phyloP scores from a whole-genome alignment of 2,113 vertebrate species.

The Silurus asotus region DNA sequence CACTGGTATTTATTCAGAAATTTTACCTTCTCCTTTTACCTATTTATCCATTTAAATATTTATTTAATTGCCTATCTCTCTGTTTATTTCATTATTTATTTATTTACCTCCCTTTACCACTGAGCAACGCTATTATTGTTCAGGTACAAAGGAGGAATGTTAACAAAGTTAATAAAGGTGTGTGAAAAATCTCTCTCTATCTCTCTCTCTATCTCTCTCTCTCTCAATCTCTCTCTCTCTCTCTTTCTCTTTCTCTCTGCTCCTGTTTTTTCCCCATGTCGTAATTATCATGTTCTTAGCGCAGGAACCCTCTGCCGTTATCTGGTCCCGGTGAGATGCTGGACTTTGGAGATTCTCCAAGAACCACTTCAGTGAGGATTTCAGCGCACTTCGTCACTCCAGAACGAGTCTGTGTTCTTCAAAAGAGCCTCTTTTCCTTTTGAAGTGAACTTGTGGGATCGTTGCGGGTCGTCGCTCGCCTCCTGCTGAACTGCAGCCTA shows the following conservation, averaged over 20 bases:
- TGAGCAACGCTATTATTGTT: too few species aligned
- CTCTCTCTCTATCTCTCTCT: too few species aligned
- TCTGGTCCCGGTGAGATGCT: constrained; percentile 60
- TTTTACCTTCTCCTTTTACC: too few species aligned
- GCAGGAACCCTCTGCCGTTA: constrained; percentile 49
- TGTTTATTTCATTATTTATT: too few species aligned
- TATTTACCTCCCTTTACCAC: too few species aligned
- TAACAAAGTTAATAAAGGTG: too few species aligned
- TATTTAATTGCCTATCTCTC: too few species aligned
- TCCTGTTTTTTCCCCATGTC: constrained; percentile 22
- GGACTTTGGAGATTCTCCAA: constrained; percentile 69
- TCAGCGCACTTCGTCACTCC: constrained; percentile 69
- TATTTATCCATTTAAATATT: too few species aligned
- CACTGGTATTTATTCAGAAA: too few species aligned
- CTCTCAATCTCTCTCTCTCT: not conserved
- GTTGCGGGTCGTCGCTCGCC: constrained; percentile 60
- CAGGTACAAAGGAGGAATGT: too few species aligned
- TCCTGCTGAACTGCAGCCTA: constrained; percentile 59
- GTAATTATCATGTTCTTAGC: constrained; percentile 42
- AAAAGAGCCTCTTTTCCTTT: constrained; percentile 71
- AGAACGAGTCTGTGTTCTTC: constrained; percentile 72
- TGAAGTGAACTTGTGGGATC: constrained; percentile 74
- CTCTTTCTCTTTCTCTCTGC: not conserved
- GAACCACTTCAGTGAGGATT: constrained; percentile 74
- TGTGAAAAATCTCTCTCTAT: too few species aligned